Evolutionary conservation across 2,888 invertebrate species (phyloP).

Genomic region (Lepas anatifera): DNA sequence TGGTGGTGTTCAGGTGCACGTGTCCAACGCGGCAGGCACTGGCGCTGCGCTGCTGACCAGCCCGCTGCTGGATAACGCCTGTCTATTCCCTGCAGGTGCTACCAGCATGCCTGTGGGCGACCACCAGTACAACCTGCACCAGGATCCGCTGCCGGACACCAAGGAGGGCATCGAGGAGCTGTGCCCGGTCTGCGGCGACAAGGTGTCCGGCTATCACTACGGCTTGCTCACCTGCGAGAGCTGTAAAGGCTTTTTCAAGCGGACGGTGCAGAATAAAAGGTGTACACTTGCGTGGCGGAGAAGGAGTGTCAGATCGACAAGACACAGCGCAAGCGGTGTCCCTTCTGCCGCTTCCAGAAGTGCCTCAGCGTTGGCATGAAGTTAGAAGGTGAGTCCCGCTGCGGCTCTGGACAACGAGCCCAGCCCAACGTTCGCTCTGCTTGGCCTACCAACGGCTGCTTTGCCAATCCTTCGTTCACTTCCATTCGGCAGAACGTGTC

Average conservation of each 20-base stretch:
- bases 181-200: conserved; percentile 97
- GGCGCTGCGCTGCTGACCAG: background rate
- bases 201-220: conserved; percentile 98
- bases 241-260: conserved; percentile 98
- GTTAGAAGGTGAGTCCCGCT: conserved; percentile 89
- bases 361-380: conserved; percentile 99
- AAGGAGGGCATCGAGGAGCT: conserved; percentile 91
- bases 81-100: background rate
- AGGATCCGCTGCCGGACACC: conserved; percentile 53
- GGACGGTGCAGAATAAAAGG: conserved; percentile 99
- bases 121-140: conserved; percentile 11
- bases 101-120: background rate
- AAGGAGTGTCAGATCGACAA: conserved; percentile 98
- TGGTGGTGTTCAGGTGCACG: background rate
- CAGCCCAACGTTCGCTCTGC: no score
- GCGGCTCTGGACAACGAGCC: no score
- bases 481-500: no score
- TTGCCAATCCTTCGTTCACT: no score
- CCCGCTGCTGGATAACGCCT: background rate
- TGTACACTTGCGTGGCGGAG: conserved; percentile 97
- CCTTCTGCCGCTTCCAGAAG: conserved; percentile 98
- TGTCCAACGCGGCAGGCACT: conserved; percentile 3
- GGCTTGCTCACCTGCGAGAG: conserved; percentile 98
- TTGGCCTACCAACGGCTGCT: no score
- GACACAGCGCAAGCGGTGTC: conserved; percentile 96